Base-by-base conservation (phyloP, 2,888 invertebrate genomes). In the Lepidonotus clava region DNA sequence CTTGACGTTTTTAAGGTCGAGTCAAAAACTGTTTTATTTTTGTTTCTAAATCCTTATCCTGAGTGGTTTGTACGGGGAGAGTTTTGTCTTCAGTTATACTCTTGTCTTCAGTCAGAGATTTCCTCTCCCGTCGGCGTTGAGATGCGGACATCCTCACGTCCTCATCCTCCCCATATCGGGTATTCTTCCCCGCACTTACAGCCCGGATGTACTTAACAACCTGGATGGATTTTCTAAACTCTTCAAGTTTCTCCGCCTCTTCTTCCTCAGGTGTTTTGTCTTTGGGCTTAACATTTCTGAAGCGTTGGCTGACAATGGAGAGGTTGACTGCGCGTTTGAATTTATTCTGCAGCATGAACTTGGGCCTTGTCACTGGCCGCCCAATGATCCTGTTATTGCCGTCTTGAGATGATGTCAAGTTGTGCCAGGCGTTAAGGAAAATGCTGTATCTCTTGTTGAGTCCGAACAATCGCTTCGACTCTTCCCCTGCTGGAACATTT, bases 341-440 rank as follows among this genome's bases (percentile, higher is more conserved):
- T 28, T 76, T 36, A 34, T 76, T 76, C 76, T 76, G 76, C 24
- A 76, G 40, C 38, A 76, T 2, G 38, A 36, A 76, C 36, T 28
- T 6, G 1, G 76, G 76, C n/a, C 40, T 6, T 1, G 76, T 6
- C 1, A 28, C 28, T 6, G n/a, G n/a, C 4, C 76, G 18, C 8
- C 76, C 76, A 21, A 76, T 76, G 34, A 76, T 76, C n/a, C 40
- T 1, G 38, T 38, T 76, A 36, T 34, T n/a, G 8, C 21, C 24
- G 11, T 76, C 76, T 38, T 21, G 18, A 1, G 38, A n/a, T 1
- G 38, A n/a, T 34, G 38, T 21, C 6, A 76, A 21, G 38, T 38
- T 36, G 24, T 36, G 38, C 76, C 76, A 76, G 1, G 34, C 76
- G 18, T 76, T 40, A 1, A 76, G 38, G 76, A 76, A 76, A 1